These are phyloP conservation scores for Alcis repandata DNA, from an alignment of 2,888 invertebrate species.

Conservation along the genomic window DNA sequence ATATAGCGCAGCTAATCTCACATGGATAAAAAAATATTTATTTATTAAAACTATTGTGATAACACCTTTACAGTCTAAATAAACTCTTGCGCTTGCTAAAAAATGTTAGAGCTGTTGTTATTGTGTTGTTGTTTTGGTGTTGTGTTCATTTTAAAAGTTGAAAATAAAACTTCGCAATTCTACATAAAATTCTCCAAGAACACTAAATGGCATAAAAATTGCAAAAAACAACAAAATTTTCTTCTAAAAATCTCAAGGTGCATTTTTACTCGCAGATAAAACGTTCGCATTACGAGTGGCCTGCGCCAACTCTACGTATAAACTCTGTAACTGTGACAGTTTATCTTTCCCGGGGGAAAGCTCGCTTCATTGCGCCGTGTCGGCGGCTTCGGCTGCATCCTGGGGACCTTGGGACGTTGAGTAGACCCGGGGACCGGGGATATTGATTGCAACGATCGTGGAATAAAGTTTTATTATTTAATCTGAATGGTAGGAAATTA, in stretches of 20 bases:
- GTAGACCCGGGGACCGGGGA: not conserved
- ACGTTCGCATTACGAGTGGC: not conserved
- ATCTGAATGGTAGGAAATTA: too few species aligned
- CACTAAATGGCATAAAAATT: too few species aligned
- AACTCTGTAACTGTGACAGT: slow-evolving; percentile 12
- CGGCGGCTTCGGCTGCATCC: slow-evolving; percentile 11
- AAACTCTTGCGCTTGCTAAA: too few species aligned
- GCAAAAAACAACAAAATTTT: not conserved
- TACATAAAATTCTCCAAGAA: too few species aligned
- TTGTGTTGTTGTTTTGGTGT: too few species aligned
- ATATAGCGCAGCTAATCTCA: too few species aligned
- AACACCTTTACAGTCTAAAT: too few species aligned
- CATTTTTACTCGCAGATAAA: not conserved
- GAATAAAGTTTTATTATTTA: not conserved
- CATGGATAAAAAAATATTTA: too few species aligned
- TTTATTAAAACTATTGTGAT: too few species aligned
- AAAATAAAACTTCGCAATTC: too few species aligned
- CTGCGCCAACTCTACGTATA: not conserved
- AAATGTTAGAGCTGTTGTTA: too few species aligned
- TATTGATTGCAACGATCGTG: not conserved
- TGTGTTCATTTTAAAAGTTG: too few species aligned
- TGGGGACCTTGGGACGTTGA: slow-evolving; percentile 1
- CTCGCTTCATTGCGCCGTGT: slow-evolving; percentile 21
- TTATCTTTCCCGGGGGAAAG: slow-evolving; percentile 2
- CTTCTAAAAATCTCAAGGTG: not conserved